A percentile compares a stretch with the other conserved stretches of the same genome.
Evolutionary conservation across 2,888 invertebrate species (phyloP).

Genomic region (Eristalis intricaria): DNA sequence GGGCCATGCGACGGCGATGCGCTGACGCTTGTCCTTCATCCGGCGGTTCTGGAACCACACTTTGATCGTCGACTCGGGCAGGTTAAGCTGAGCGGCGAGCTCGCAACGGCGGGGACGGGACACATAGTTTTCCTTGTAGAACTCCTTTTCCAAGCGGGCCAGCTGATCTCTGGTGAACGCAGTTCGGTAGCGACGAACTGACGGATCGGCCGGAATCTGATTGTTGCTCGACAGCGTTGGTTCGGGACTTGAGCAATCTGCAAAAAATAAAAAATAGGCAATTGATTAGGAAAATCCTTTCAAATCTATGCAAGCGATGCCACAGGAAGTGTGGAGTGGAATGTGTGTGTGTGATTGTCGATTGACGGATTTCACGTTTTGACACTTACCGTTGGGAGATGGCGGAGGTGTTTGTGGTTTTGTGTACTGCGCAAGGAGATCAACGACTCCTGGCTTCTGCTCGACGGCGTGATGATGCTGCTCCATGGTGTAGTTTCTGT

Average conservation of each 20-base stretch:
- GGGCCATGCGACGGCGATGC: slow-evolving; percentile 97
- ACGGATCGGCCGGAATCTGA: slow-evolving; percentile 83
- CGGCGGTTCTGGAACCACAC: slow-evolving; percentile 92
- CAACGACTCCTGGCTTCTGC: slow-evolving; percentile 83
- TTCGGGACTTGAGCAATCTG: slow-evolving; percentile 82
- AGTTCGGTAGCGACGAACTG: slow-evolving; percentile 94
- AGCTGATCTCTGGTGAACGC: slow-evolving; percentile 98
- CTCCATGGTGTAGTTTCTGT: slow-evolving; percentile 81
- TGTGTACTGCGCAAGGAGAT: slow-evolving; percentile 83
- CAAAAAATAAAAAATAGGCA: slow-evolving; percentile 53
- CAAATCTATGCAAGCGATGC: neutral
- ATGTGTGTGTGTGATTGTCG: neutral
- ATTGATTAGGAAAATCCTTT: slow-evolving; percentile 6
- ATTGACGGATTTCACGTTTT: neutral
- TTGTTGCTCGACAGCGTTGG: slow-evolving; percentile 77
- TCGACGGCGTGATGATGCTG: slow-evolving; percentile 76
- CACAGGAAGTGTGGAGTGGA: neutral
- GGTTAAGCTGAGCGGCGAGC: slow-evolving; percentile 93
- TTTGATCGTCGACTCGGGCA: slow-evolving; percentile 99
- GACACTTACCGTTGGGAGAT: slow-evolving; percentile 82
- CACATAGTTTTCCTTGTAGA: slow-evolving; percentile 98
- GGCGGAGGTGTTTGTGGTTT: slow-evolving; percentile 82
- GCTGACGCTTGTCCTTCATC: slow-evolving; percentile 94
- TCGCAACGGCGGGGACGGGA: slow-evolving; percentile 97
- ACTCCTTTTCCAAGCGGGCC: slow-evolving; percentile 95